Evolutionary conservation across 2,888 invertebrate genomes (phyloP), one percentile per base, ranked within the genome.

Genomic region (Iphiclides podalirius): DNA sequence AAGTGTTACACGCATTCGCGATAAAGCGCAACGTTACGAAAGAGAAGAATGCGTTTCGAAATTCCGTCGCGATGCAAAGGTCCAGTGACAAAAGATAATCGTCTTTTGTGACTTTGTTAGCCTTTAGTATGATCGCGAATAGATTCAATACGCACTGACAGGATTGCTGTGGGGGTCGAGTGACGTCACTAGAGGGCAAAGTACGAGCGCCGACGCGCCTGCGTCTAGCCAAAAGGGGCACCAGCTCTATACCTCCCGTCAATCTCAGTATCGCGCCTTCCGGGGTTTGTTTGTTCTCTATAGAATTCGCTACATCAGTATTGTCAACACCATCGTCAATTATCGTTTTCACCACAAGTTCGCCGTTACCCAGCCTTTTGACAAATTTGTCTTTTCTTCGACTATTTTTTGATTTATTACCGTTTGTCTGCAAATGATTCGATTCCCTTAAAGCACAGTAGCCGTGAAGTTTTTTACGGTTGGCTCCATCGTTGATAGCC

Each of bases 211-310:
- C 88, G 2, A 84, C 74, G 3, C 83, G 75, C 52, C 93, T 86
- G 59, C 93, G 90, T 55, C 93, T 90, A 14, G 94, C 93, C 56
- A 95, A 76, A 41, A 95, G 79, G 1, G 95, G 94, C 47, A 95
- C 95, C 66, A 95, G 83, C 77, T 95, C 95, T 41, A 94, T 91
- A 14, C 94, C 95, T 13, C 93, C 93, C 1, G 91, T 92, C 53
- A 90, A 66, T 52, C 78, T 72, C 13, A 87, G 57, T 44, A 89
- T 81, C 12, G 74, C 64, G 8, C 72, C 70, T 53, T 88, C 89
- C 12, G 89, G 86, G 2, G 88, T 89, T 11, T 60, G 61, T 41
- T 84, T 80, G 52, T 78, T 79, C 38, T 75, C 73, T 14, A 48
- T 57, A 11, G 47, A 51, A 47, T 52, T 59, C 1, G 52, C 57